A percentile compares a stretch with the other conserved stretches of the same genome.
These are phyloP conservation scores for Polyommatus icarus DNA, from an alignment of 2,888 invertebrate species.

Conservation along the genomic window DNA sequence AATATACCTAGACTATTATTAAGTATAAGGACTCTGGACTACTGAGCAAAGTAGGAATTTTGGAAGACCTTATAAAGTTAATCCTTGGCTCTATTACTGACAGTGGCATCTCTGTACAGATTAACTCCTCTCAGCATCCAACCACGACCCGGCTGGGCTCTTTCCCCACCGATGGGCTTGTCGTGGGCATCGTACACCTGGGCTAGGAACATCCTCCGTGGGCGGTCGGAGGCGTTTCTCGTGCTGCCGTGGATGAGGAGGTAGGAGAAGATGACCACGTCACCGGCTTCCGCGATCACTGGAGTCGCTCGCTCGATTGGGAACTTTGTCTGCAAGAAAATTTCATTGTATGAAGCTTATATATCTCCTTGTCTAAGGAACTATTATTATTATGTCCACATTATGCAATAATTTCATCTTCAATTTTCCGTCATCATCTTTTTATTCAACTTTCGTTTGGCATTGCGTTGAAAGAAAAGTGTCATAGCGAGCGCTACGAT, in stretches of 20 bases:
- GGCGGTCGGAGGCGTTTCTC: constrained; percentile 65
- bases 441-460: no score
- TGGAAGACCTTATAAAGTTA: constrained; percentile 8
- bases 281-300: constrained; percentile 74
- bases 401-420: no score
- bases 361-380: background rate
- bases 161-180: constrained; percentile 64
- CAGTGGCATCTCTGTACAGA: constrained; percentile 53
- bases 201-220: constrained; percentile 78
- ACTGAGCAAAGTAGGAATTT: background rate
- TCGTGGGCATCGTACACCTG: constrained; percentile 80
- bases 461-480: no score
- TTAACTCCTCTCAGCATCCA: constrained; percentile 78
- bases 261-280: constrained; percentile 81
- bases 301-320: constrained; percentile 74
- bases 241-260: constrained; percentile 81
- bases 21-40: background rate
- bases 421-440: no score
- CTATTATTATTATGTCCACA: no score
- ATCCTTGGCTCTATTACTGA: constrained; percentile 44
- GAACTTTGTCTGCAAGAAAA: constrained; percentile 58
- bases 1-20: background rate
- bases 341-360: background rate
- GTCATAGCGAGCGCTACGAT: no score
- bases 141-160: constrained; percentile 74